Base-by-base conservation (phyloP, 2,113 vertebrate species). In the Cavia aperea region DNA sequence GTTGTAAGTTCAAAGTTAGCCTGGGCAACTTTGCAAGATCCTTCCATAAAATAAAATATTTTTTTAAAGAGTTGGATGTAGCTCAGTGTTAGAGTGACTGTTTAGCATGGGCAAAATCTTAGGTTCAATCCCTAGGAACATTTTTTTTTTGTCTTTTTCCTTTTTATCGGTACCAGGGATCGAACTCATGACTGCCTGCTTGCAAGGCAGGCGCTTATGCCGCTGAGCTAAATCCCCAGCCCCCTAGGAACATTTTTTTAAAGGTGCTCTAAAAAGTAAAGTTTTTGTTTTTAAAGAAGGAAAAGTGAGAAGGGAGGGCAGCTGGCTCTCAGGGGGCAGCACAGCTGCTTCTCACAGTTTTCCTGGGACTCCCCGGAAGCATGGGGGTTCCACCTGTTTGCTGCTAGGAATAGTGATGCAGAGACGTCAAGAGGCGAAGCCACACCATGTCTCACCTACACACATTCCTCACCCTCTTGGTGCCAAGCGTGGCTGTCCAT, bases 391-490 rank as follows among this genome's bases (percentile, higher is more conserved):
- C 36, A 36, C 0, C 31, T 26, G 10, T 18, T n/a, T 70, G 72
- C 82, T 49, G 7, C 72, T 21, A 26, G 58, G 84, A 9, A 4
- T 2, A 5, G 43, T 12, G 11, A 54, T 0, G 0, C 3, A 19
- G 54, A 2, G 54, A 13, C 4, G 0, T 18, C 15, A 11, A 54
- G 84, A 63, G 19, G 29, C 14, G 7, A 39, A 89, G 65, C 23
- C 21, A 2, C 1, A 3, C 24, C 14, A 0, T 0, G 26, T 16
- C n/a, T 81, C 46, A 6, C 43, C 88, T 3, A 4, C 36, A 23
- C 63, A 54, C 3, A 0, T 9, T 36, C 7, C 9, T 29, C 18
- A 33, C 58, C 46, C 73, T 70, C 73, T 78, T 16, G 2, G 54
- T 1, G 26, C 31, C 24, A 65, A 87, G 19, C 15, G 19, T 10